phyloP scores from a whole-genome alignment of 1,140 invertebrate species.

The Apis florea region DNA sequence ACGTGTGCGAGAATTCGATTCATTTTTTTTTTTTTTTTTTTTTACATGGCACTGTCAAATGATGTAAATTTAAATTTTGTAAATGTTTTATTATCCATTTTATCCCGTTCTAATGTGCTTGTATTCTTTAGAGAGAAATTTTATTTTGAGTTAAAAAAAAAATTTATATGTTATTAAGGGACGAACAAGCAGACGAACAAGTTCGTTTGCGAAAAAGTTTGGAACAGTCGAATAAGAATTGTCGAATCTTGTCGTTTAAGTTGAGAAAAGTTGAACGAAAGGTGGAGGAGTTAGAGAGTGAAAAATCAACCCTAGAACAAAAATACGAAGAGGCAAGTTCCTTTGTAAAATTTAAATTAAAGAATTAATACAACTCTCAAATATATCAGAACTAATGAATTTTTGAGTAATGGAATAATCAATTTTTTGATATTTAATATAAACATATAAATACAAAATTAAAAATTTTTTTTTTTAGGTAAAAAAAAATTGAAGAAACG shows the following conservation, averaged over 20 bases:
- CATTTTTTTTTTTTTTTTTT: too few species aligned
- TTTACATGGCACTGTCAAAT: too few species aligned
- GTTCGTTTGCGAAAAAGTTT: slow-evolving; percentile 95
- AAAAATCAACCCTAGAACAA: slow-evolving; percentile 88
- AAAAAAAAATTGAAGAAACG: slow-evolving; percentile 83
- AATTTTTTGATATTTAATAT: too few species aligned
- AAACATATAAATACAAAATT: too few species aligned
- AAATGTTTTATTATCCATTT: background rate
- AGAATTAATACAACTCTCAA: too few species aligned
- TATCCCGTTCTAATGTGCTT: background rate
- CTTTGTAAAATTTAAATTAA: background rate
- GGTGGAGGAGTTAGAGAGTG: slow-evolving; percentile 92
- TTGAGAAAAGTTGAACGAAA: slow-evolving; percentile 96
- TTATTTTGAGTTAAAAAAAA: slow-evolving; percentile 18
- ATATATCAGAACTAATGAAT: too few species aligned
- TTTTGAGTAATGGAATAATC: too few species aligned
- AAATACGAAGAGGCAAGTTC: slow-evolving; percentile 84
- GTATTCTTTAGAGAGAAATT: background rate
- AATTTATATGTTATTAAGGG: slow-evolving; percentile 82
- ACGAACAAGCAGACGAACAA: slow-evolving; percentile 98
- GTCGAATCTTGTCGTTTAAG: slow-evolving; percentile 98
- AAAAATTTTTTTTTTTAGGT: slow-evolving; percentile 74
- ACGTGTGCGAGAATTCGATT: too few species aligned
- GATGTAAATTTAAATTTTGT: background rate
- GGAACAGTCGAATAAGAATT: slow-evolving; percentile 98